Percentiles rank a stretch among this genome's conserved stretches.
Evolutionary conservation across 2,888 invertebrate genomes (phyloP).

Genomic region (Synanthedon andrenaeformis): DNA sequence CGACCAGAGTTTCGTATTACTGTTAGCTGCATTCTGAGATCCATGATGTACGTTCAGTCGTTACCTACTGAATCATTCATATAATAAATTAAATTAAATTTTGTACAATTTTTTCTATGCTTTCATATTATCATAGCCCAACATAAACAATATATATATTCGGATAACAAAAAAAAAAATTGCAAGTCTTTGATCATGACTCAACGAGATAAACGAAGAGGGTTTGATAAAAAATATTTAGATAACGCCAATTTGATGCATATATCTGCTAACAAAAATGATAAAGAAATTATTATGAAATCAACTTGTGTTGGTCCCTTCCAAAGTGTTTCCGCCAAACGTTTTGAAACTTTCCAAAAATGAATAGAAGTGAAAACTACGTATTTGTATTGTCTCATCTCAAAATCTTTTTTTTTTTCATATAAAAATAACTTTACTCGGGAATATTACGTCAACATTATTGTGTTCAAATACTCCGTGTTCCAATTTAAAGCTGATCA

Average conservation of each 20-base stretch:
- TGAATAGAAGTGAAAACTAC: conserved; percentile 44
- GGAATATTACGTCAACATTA: conserved; percentile 46
- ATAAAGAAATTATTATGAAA: conserved; percentile 22
- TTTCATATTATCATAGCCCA: conserved; percentile 61
- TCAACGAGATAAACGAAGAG: conserved; percentile 26
- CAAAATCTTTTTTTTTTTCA: conserved; percentile 48
- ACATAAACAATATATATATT: conserved; percentile 20
- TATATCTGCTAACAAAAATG: conserved; percentile 28
- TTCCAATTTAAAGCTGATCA: conserved; percentile 66
- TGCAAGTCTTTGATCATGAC: conserved; percentile 26
- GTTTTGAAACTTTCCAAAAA: conserved; percentile 31
- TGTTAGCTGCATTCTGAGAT: conserved; percentile 68
- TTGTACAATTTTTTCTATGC: conserved; percentile 43
- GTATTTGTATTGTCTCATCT: conserved; percentile 63
- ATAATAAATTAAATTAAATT: conserved; percentile 48
- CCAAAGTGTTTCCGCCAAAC: conserved; percentile 51
- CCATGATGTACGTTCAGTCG: conserved; percentile 65
- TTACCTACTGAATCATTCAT: conserved; percentile 58
- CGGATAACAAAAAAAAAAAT: conserved; percentile 26
- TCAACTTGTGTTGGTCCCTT: conserved; percentile 63
- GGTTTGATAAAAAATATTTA: conserved; percentile 37
- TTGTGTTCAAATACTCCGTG: conserved; percentile 60
- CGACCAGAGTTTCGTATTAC: conserved; percentile 23
- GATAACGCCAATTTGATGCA: conserved; percentile 18
- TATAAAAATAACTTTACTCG: conserved; percentile 63